Evolutionary conservation across 1,140 invertebrate genomes (phyloP), one percentile per base, ranked within the genome.

Genomic region (Goniozus legneri): DNA sequence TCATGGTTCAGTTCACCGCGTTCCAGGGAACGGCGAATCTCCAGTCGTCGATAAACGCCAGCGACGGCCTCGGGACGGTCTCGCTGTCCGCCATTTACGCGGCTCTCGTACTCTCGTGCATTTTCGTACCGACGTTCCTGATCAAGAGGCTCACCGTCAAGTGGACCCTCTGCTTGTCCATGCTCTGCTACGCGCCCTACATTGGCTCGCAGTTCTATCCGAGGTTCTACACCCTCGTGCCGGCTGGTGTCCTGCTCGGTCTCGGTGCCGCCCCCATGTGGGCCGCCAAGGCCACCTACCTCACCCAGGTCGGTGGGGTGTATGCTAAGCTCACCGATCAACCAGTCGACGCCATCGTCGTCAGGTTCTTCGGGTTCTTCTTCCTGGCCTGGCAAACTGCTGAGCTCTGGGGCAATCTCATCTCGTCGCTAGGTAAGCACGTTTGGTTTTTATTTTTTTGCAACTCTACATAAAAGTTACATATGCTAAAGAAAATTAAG

Each of bases 351-450:
- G 89, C 87, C 4, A 91, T 96, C 52, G 90, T 97, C 42, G 91
- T 95, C 30, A 75, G 91, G 56, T 97, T 97, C 81, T 98, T 98
- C 73, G 95, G 95, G 16, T 91, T 97, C 79, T 98, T 98, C 83
- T 98, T 98, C 78, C 85, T 97, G 50, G 86, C 94, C 45, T 97
- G 95, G 85, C 95, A 98, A 67, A 91, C 90, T 0, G 90, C 94
- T 44, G 91, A 95, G 73, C 83, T 96, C 7, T 91, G 92, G 91
- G 95, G 95, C 64, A 97, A 97, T 77, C 80, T 97, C 22, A 91
- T 97, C 57, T 96, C 94, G n/a, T 97, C 93, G 39, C 77, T 92
- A 56, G 89, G 88, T 93, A 69, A 84, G 82, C 70, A 1, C n/a
- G 12, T 39, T 41, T 18, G 6, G 15, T 33, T 33, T 24, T 43